phyloP scores from a whole-genome alignment of 1,140 invertebrate species.

The Helicoverpa armigera region DNA sequence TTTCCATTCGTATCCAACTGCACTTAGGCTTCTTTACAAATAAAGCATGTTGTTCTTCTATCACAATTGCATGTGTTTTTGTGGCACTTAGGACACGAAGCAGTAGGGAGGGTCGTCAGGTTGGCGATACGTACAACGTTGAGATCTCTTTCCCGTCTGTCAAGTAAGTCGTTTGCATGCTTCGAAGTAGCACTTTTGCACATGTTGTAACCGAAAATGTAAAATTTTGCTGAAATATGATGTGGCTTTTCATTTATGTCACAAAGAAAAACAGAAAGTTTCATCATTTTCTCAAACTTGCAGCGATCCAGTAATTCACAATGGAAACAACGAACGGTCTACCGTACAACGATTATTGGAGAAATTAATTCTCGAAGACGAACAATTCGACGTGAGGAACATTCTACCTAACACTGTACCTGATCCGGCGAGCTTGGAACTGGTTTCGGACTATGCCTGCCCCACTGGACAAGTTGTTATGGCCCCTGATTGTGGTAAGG shows the following conservation, averaged over 20 bases:
- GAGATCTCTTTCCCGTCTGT: slow-evolving; percentile 96
- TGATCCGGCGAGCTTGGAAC: slow-evolving; percentile 94
- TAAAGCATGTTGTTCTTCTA: slow-evolving; percentile 77
- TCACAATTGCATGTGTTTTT: slow-evolving; percentile 85
- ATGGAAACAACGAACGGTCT: slow-evolving; percentile 94
- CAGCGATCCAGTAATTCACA: slow-evolving; percentile 96
- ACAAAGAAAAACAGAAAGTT: not conserved
- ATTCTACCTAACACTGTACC: slow-evolving; percentile 97
- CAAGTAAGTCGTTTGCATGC: slow-evolving; percentile 92
- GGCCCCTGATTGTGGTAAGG: slow-evolving; percentile 95
- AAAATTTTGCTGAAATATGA: not conserved
- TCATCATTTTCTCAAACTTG: slow-evolving; percentile 53
- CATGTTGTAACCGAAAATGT: slow-evolving; percentile 38
- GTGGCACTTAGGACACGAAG: slow-evolving; percentile 85
- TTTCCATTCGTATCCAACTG: slow-evolving; percentile 10
- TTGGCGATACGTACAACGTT: slow-evolving; percentile 94
- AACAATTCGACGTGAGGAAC: slow-evolving; percentile 96
- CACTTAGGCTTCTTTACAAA: slow-evolving; percentile 35
- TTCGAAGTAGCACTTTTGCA: slow-evolving; percentile 63
- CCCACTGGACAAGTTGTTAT: slow-evolving; percentile 97
- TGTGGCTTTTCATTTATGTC: not conserved
- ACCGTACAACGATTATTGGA: slow-evolving; percentile 94
- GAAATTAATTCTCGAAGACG: slow-evolving; percentile 95
- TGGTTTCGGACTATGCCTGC: slow-evolving; percentile 97
- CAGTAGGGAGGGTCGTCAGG: slow-evolving; percentile 89